Evolutionary conservation across 1,140 invertebrate genomes (phyloP), one percentile per base, ranked within the genome.

Genomic region (Phymorhynchus buccinoides): DNA sequence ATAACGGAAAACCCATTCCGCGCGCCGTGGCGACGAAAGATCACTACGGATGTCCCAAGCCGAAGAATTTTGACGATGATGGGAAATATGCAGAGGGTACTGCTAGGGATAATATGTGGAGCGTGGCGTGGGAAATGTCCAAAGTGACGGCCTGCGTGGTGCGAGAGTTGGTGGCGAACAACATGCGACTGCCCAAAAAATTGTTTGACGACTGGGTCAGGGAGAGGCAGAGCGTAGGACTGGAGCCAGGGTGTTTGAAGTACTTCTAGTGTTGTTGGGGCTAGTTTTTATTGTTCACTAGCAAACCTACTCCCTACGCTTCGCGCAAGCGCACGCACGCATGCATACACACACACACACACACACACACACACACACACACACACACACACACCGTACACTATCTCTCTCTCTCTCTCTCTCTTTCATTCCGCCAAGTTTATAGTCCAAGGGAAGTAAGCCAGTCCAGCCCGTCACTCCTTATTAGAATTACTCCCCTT

Each of bases 321-420:
- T n/a, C n/a, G n/a, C n/a, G n/a, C n/a, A 71, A 14, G 30, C 66
- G 30, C 66, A 71, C 66, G 30, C 66, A 71, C 66, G 30, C 66
- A 71, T 30, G 30, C 66, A 22, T 7, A 30, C 66, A 71, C 66
- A 71, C 66, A 71, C 66, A 71, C 66, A 9, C 66, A 71, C 66
- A 71, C 66, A 71, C 66, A 71, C 66, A 71, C 66, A 71, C 66
- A 71, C 66, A 71, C 66, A 71, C 66, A 71, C 66, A 71, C 66
- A 71, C 66, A 71, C n/a, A n/a, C 66, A 71, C 66, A 71, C 66
- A n/a, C n/a, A n/a, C n/a, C n/a, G n/a, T n/a, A n/a, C n/a, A n/a
- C n/a, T n/a, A n/a, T n/a, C n/a, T n/a, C n/a, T n/a, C n/a, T n/a
- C n/a, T n/a, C n/a, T n/a, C n/a, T n/a, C n/a, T n/a, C n/a, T n/a